Conservation (phyloP, 2,113 vertebrate species). For the Alces alces region DNA sequence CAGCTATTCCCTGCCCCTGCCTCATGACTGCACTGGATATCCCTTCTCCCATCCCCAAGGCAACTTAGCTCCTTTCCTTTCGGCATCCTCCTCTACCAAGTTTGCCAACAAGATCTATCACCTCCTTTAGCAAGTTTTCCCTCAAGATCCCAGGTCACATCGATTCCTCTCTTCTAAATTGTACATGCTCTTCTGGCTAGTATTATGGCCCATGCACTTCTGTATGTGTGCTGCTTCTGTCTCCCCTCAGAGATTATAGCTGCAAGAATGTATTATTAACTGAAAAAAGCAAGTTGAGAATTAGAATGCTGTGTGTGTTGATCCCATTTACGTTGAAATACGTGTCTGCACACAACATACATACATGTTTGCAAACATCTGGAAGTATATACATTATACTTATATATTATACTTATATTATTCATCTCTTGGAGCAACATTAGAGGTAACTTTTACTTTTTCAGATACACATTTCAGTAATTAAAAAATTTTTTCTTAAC, state of each 20-base stretch:
- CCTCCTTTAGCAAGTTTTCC: not conserved
- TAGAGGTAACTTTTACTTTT: not conserved
- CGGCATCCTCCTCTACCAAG: not conserved
- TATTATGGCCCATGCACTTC: not conserved
- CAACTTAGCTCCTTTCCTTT: not conserved
- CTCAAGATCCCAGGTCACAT: not conserved
- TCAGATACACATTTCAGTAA: not conserved
- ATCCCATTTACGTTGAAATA: not conserved
- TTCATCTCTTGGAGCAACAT: not conserved
- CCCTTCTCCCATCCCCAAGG: too few relatives aligned
- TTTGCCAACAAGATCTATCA: not conserved
- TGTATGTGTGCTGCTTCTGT: not conserved
- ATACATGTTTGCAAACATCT: not conserved
- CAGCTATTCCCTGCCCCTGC: not conserved
- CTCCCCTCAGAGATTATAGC: not conserved
- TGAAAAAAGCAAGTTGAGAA: not conserved
- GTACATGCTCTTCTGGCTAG: not conserved
- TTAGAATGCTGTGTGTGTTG: not conserved
- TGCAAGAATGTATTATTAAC: not conserved
- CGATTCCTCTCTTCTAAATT: not conserved
- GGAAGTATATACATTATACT: not conserved
- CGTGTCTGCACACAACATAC: not conserved
- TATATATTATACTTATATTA: conserved; percentile 13
- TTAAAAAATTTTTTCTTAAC: not conserved
- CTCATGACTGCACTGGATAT: not conserved